These are phyloP conservation scores for Trachurus trachurus DNA, from an alignment of 2,797 vertebrate genomes.

Conservation along the genomic window DNA sequence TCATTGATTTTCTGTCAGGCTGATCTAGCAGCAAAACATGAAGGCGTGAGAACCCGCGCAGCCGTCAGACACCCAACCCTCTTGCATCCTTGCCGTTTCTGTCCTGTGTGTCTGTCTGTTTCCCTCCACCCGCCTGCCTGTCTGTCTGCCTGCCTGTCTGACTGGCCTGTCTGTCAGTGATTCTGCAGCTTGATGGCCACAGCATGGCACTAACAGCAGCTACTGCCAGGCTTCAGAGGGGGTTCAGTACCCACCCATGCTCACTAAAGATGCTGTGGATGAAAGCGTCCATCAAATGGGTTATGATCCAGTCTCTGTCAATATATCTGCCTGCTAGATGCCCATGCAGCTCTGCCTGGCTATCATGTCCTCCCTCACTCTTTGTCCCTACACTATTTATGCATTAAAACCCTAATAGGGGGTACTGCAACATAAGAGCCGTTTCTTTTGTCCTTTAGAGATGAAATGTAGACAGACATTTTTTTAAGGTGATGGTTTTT, in stretches of 20 bases:
- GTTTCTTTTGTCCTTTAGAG: background rate
- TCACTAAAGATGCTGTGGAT: slow-evolving; percentile 27
- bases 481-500: background rate
- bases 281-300: slow-evolving; percentile 38
- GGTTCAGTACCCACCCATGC: slow-evolving; percentile 38
- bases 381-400: slow-evolving; percentile 6
- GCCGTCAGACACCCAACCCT: slow-evolving; percentile 55
- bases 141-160: background rate
- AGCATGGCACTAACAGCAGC: background rate
- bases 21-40: slow-evolving; percentile 69
- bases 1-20: slow-evolving; percentile 82
- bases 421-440: background rate
- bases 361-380: background rate
- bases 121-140: background rate
- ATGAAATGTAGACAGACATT: background rate
- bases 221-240: slow-evolving; percentile 15
- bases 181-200: slow-evolving; percentile 29
- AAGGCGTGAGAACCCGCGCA: slow-evolving; percentile 74
- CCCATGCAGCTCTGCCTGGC: slow-evolving; percentile 29
- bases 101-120: background rate
- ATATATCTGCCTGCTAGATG: slow-evolving; percentile 45
- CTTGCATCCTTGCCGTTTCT: background rate
- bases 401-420: background rate
- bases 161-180: slow-evolving; percentile 4
- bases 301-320: slow-evolving; percentile 27